These are phyloP conservation scores for Irena cyanogastra DNA, from an alignment of 2,113 vertebrate genomes.

Conservation along the genomic window DNA sequence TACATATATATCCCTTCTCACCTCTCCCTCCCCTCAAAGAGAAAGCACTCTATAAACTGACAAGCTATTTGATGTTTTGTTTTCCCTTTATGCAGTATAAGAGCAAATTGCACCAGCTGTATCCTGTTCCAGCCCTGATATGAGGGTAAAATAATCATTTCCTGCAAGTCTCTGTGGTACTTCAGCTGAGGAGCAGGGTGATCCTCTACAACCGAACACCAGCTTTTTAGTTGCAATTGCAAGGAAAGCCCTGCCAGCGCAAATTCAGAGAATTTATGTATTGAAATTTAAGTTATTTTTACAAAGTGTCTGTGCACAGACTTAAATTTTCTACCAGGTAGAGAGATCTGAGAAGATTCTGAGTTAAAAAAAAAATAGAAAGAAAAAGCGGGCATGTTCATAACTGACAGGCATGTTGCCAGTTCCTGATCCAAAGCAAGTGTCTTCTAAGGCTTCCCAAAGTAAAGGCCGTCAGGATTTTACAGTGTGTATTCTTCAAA, in stretches of 20 bases:
- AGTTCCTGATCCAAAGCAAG: neutral
- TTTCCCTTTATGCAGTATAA: neutral
- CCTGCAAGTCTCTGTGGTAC: neutral
- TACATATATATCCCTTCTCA: neutral
- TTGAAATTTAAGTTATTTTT: neutral
- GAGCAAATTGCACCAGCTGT: neutral
- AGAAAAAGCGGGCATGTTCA: neutral
- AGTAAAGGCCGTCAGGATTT: neutral
- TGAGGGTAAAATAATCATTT: neutral
- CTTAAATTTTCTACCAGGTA: neutral
- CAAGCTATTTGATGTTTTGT: constrained; percentile 20
- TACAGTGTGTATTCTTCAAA: neutral
- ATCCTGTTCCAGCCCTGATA: constrained; percentile 22
- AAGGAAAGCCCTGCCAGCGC: neutral
- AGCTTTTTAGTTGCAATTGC: neutral
- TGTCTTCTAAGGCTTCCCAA: neutral
- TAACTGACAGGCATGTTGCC: neutral
- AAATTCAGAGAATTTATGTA: neutral
- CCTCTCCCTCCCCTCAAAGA: neutral
- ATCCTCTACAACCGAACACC: neutral
- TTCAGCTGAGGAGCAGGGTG: neutral
- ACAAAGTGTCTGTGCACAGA: neutral
- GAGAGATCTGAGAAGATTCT: neutral
- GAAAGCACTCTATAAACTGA: neutral
- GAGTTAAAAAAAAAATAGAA: neutral